phyloP scores from a whole-genome alignment of 2,888 invertebrate species.

The Leptinotarsa tumamoca region DNA sequence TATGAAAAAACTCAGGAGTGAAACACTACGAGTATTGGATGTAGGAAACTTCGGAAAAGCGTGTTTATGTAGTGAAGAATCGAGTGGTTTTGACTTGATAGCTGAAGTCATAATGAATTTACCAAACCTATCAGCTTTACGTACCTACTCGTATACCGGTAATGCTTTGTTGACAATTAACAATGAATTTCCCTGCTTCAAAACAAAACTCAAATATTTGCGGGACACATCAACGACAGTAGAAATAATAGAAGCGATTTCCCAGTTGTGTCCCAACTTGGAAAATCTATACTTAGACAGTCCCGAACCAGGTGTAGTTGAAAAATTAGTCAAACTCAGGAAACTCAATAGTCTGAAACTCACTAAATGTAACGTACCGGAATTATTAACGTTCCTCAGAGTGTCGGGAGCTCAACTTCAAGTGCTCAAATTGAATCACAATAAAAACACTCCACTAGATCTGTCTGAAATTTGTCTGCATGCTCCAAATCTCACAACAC shows the following conservation, averaged over 20 bases:
- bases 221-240: constrained; percentile 75
- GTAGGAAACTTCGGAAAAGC: constrained; percentile 79
- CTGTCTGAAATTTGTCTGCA: constrained; percentile 57
- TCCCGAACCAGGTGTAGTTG: constrained; percentile 66
- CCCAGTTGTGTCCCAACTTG: constrained; percentile 72
- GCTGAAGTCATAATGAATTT: constrained; percentile 74
- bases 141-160: constrained; percentile 78
- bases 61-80: constrained; percentile 71
- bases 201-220: constrained; percentile 75
- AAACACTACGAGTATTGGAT: constrained; percentile 69
- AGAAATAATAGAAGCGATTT: constrained; percentile 72
- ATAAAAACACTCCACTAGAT: constrained; percentile 57
- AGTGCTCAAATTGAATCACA: constrained; percentile 58
- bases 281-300: constrained; percentile 76
- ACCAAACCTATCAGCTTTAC: constrained; percentile 74
- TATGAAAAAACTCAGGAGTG: constrained; percentile 69
- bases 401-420: constrained; percentile 61
- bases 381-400: constrained; percentile 71
- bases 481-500: constrained; percentile 70
- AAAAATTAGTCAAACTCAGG: constrained; percentile 67
- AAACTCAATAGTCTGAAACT: constrained; percentile 68
- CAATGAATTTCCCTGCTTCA: constrained; percentile 70
- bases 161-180: constrained; percentile 71
- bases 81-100: constrained; percentile 67
- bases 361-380: constrained; percentile 66